phyloP scores from a whole-genome alignment of 2,888 invertebrate species.

The Tetragnatha montana region DNA sequence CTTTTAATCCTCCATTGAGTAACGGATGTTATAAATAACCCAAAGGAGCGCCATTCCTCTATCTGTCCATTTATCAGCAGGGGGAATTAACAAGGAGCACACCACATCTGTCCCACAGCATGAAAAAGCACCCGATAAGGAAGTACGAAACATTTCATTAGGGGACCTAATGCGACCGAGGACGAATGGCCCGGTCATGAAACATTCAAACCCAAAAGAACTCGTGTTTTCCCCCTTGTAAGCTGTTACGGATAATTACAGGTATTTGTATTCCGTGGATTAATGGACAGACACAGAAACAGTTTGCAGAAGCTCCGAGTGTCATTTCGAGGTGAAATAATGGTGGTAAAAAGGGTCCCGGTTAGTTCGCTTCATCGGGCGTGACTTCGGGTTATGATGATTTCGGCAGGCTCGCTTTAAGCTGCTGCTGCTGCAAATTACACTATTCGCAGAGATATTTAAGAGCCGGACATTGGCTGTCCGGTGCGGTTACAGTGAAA shows the following conservation, averaged over 20 bases:
- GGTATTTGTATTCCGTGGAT: conserved; percentile 65
- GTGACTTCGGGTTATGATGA: conserved; percentile 50
- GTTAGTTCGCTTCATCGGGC: conserved; percentile 49
- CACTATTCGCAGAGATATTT: conserved; percentile 35
- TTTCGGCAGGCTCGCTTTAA: conserved; percentile 17
- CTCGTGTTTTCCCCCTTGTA: conserved; percentile 64
- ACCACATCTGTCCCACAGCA: conserved; percentile 8
- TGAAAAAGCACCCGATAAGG: conserved; percentile 34
- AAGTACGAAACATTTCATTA: conserved; percentile 64
- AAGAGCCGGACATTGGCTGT: conserved; percentile 4
- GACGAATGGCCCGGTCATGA: conserved; percentile 47
- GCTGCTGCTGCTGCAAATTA: conserved; percentile 11
- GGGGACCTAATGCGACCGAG: conserved; percentile 47
- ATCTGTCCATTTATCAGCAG: conserved; percentile 47
- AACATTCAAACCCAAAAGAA: conserved; percentile 51
- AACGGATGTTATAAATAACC: conserved; percentile 58
- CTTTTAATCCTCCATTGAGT: conserved; percentile 35
- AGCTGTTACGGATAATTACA: conserved; percentile 70
- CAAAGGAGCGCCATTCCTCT: conserved; percentile 27
- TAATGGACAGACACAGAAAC: conserved; percentile 67
- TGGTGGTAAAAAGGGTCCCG: conserved; percentile 33
- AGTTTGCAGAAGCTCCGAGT: conserved; percentile 11
- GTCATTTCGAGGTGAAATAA: conserved; percentile 43
- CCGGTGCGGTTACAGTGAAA: neutral
- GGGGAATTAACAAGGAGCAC: conserved; percentile 37